Percentiles rank a stretch among this genome's conserved stretches.
These are phyloP conservation scores for Lysandra bellargus DNA, from an alignment of 2,888 invertebrate genomes.

Conservation along the genomic window DNA sequence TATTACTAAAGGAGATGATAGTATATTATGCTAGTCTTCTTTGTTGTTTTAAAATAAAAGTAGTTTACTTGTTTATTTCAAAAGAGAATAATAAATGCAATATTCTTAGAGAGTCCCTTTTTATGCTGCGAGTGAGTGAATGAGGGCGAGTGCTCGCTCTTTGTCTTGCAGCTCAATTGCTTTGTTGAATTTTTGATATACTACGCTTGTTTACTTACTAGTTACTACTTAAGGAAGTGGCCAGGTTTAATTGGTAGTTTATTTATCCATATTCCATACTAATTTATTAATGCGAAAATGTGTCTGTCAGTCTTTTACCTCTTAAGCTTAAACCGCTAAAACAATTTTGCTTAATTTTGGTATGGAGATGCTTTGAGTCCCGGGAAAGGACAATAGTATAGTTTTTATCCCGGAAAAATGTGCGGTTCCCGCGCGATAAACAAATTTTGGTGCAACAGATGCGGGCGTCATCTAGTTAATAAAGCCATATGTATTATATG, in stretches of 20 bases:
- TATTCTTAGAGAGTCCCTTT: slow-evolving; percentile 37
- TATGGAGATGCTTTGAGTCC: too few relatives aligned
- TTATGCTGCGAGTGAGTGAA: slow-evolving; percentile 15
- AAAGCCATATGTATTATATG: too few relatives aligned
- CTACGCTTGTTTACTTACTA: background rate
- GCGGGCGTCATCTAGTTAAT: too few relatives aligned
- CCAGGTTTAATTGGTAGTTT: background rate
- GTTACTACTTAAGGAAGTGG: background rate
- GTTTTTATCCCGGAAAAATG: too few relatives aligned
- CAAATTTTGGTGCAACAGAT: too few relatives aligned
- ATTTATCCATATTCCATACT: too few relatives aligned
- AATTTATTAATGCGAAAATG: too few relatives aligned
- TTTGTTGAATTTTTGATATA: slow-evolving; percentile 22
- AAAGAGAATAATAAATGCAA: slow-evolving; percentile 19
- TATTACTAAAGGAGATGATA: background rate
- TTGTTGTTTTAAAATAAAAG: background rate
- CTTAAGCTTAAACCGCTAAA: too few relatives aligned
- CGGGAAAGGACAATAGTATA: too few relatives aligned
- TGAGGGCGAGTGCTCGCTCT: slow-evolving; percentile 3
- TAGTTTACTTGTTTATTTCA: slow-evolving; percentile 7
- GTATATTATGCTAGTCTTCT: background rate
- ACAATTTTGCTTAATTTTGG: too few relatives aligned
- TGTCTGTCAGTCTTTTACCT: too few relatives aligned
- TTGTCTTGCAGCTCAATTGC: background rate
- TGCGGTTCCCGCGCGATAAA: too few relatives aligned